phyloP scores from a whole-genome alignment of 2,888 invertebrate species.

The Eristalis intricaria region DNA sequence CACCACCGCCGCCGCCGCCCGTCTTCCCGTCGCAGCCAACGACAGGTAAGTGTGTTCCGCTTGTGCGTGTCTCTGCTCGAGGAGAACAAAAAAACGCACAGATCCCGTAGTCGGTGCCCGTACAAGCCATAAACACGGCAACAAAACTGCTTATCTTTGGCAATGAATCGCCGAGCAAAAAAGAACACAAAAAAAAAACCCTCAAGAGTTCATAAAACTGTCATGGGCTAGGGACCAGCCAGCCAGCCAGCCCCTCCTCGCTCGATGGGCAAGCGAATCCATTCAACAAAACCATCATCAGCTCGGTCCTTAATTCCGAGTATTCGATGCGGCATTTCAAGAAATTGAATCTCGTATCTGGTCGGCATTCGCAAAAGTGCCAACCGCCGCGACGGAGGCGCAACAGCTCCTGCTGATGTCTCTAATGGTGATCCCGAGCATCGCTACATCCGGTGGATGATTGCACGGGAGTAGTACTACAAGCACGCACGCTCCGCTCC shows the following conservation, averaged over 20 bases:
- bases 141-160: slow-evolving; percentile 56
- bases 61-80: background rate
- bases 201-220: slow-evolving; percentile 68
- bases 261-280: background rate
- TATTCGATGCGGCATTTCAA: slow-evolving; percentile 48
- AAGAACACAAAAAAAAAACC: slow-evolving; percentile 10
- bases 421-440: slow-evolving; percentile 34
- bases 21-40: too few relatives aligned
- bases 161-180: slow-evolving; percentile 47
- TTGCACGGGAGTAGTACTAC: background rate
- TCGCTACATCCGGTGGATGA: slow-evolving; percentile 42
- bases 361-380: slow-evolving; percentile 67
- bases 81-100: background rate
- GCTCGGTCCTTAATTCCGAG: slow-evolving; percentile 60
- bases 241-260: background rate
- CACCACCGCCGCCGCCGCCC: background rate
- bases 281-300: slow-evolving; percentile 3
- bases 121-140: slow-evolving; percentile 66
- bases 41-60: background rate
- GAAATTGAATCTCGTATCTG: slow-evolving; percentile 54
- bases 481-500: background rate
- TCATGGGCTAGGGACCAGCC: slow-evolving; percentile 28
- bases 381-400: background rate
- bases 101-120: slow-evolving; percentile 26
- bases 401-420: slow-evolving; percentile 45